Conservation (phyloP, 1,140 invertebrate genomes). For the Drosophila equinoxialis region DNA sequence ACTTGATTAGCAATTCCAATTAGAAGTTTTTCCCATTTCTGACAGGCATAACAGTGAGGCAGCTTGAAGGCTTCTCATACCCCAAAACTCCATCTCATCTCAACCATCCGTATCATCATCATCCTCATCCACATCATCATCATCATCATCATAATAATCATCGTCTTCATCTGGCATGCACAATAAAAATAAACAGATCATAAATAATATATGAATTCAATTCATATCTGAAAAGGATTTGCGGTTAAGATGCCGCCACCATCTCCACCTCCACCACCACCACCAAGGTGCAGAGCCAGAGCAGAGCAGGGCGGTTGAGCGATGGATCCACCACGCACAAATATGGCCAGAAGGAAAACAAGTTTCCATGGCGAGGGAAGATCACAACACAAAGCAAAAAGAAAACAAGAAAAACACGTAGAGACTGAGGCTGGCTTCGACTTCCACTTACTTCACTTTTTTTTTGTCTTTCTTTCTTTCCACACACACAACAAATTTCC, state of each 20-base stretch:
- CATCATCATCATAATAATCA: conserved; percentile 26
- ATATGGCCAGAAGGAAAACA: conserved; percentile 66
- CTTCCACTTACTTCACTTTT: conserved; percentile 65
- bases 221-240: conserved; percentile 80
- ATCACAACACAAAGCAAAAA: conserved; percentile 46
- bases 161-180: conserved; percentile 70
- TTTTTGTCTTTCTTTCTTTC: conserved; percentile 33
- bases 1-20: conserved; percentile 80
- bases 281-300: too few species aligned
- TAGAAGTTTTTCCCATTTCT: conserved; percentile 79
- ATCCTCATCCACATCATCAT: conserved; percentile 27
- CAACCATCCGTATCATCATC: conserved; percentile 23
- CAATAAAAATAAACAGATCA: conserved; percentile 82
- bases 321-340: conserved; percentile 64
- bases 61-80: conserved; percentile 1
- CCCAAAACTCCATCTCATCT: neutral
- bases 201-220: conserved; percentile 81
- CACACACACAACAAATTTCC: conserved; percentile 53
- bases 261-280: conserved; percentile 19
- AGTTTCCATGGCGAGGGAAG: conserved; percentile 42
- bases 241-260: conserved; percentile 68
- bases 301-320: neutral
- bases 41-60: conserved; percentile 51
- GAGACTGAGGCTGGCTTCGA: conserved; percentile 18
- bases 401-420: conserved; percentile 79